Percentiles rank a stretch among this genome's conserved stretches.
These are phyloP conservation scores for Tringa solitaria DNA, from an alignment of 2,113 vertebrate species.

Conservation along the genomic window DNA sequence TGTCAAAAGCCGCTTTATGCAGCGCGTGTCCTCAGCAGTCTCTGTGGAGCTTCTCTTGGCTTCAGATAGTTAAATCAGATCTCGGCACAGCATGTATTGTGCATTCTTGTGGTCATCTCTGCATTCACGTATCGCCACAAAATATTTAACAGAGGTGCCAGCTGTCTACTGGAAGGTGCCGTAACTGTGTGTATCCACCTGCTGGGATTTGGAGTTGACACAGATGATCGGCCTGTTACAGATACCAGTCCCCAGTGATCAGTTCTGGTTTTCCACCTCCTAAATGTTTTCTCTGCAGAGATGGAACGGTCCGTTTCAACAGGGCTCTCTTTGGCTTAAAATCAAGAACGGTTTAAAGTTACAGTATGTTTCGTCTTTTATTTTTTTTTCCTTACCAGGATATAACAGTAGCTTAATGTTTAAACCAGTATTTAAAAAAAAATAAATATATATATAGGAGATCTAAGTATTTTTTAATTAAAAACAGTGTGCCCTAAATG, in stretches of 20 bases:
- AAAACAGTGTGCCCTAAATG: not conserved
- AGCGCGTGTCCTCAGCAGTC: not conserved
- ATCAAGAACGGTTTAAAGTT: not conserved
- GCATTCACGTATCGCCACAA: not conserved
- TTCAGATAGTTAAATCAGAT: not conserved
- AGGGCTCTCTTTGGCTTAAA: not conserved
- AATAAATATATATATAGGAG: fast-evolving
- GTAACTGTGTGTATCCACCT: not conserved
- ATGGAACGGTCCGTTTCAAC: not conserved
- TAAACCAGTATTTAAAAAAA: not conserved
- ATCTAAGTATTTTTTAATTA: not conserved
- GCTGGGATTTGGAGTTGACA: not conserved
- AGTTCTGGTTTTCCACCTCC: not conserved
- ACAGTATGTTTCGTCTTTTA: not conserved
- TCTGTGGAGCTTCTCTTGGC: not conserved
- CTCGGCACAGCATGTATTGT: not conserved
- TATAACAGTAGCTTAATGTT: not conserved
- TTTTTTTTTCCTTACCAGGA: not conserved
- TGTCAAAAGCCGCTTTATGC: not conserved
- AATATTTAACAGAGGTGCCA: not conserved
- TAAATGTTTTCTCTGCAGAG: not conserved
- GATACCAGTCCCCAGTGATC: not conserved
- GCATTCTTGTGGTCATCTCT: slow-evolving; percentile 8
- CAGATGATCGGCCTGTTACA: not conserved
- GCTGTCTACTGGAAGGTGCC: not conserved